These are phyloP conservation scores for Recurvirostra avosetta DNA, from an alignment of 2,113 vertebrate species.

Conservation along the genomic window DNA sequence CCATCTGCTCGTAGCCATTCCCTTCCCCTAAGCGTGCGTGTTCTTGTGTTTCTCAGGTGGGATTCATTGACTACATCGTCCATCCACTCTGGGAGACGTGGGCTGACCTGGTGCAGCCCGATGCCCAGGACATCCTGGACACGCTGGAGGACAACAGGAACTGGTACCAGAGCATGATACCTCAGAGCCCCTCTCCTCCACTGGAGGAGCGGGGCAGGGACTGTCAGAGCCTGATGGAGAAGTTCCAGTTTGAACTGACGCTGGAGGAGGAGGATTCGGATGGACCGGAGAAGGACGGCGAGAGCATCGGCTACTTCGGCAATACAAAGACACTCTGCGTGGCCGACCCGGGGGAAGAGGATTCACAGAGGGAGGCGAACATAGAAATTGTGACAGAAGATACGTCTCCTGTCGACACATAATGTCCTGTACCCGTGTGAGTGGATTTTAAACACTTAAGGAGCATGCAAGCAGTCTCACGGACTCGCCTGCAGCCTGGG, in stretches of 20 bases:
- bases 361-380: constrained; percentile 65
- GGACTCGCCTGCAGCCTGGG: constrained; percentile 75
- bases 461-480: constrained; percentile 67
- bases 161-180: constrained; percentile 99
- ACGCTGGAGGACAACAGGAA: constrained; percentile 97
- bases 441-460: constrained; percentile 50
- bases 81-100: constrained; percentile 98
- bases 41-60: constrained; percentile 76
- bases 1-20: rapidly evolving
- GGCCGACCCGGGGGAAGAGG: constrained; percentile 53
- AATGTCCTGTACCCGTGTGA: constrained; percentile 60
- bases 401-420: constrained; percentile 90
- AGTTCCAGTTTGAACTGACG: constrained; percentile 96
- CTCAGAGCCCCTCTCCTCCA: constrained; percentile 94
- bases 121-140: constrained; percentile 98
- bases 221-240: constrained; percentile 78
- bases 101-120: constrained; percentile 97
- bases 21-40: rapidly evolving
- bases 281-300: constrained; percentile 84
- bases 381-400: constrained; percentile 83
- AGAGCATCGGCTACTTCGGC: constrained; percentile 75
- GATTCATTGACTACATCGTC: constrained; percentile 97
- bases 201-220: constrained; percentile 84
- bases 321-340: constrained; percentile 75
- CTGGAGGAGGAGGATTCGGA: constrained; percentile 88